Evolutionary conservation across 2,113 vertebrate genomes (phyloP).

Genomic region (Coptodon rendalli): DNA sequence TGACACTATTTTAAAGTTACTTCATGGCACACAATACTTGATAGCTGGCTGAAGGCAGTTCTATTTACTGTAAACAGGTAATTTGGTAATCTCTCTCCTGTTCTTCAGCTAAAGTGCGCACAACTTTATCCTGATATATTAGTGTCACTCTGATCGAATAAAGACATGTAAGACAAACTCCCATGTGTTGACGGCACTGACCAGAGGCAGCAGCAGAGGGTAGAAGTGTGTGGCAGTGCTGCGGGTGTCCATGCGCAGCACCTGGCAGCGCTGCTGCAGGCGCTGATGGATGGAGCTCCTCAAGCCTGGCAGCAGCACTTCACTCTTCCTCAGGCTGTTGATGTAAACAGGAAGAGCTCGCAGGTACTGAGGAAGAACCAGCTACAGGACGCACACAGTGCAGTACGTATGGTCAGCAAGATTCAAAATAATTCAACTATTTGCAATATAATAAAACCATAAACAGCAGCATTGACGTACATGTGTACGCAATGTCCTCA

Average conservation of each 20-base stretch:
- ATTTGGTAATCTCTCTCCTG: background rate
- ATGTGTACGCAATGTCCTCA: background rate
- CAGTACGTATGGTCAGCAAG: rapidly evolving
- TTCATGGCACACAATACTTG: background rate
- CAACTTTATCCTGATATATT: background rate
- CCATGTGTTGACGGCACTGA: slow-evolving; percentile 6
- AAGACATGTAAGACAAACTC: background rate
- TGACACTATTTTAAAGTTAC: background rate
- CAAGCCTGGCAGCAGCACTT: slow-evolving; percentile 72
- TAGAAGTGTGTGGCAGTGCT: slow-evolving; percentile 68
- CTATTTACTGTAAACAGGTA: background rate
- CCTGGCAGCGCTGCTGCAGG: slow-evolving; percentile 64
- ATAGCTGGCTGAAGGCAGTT: background rate
- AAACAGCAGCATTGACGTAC: too few species aligned
- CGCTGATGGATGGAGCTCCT: slow-evolving; percentile 69
- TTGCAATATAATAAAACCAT: background rate
- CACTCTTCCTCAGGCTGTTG: slow-evolving; percentile 77
- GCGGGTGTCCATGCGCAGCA: slow-evolving; percentile 65
- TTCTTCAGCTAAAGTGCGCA: rapidly evolving
- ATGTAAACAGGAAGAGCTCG: slow-evolving; percentile 72
- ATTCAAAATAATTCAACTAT: rapidly evolving
- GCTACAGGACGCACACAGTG: slow-evolving; percentile 27
- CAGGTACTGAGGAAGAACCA: slow-evolving; percentile 74
- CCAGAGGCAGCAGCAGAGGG: slow-evolving; percentile 68
- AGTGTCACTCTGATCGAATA: background rate